Evolutionary conservation across 2,113 vertebrate genomes (phyloP).

Genomic region (Ondatra zibethicus): DNA sequence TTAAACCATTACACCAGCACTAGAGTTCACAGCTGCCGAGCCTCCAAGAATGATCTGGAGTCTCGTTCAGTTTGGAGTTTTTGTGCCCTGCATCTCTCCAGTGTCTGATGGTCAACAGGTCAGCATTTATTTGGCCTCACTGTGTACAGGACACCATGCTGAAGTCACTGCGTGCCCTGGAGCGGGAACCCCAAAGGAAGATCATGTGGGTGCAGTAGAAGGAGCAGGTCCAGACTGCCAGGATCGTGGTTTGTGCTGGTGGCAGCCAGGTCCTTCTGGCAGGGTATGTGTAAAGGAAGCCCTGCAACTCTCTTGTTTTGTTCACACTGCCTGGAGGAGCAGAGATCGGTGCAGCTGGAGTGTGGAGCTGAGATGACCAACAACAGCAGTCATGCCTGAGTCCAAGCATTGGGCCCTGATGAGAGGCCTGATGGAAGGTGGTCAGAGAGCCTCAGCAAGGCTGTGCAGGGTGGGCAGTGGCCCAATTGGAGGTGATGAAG

Average conservation of each 20-base stretch:
- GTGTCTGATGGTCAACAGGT: fast-evolving
- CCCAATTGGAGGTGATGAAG: not conserved
- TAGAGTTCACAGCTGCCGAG: not conserved
- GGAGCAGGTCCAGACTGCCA: fast-evolving
- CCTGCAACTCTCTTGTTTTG: too few relatives aligned
- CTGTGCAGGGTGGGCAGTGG: not conserved
- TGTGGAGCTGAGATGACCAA: not conserved
- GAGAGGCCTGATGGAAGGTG: not conserved
- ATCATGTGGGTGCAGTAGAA: not conserved
- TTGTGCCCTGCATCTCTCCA: fast-evolving
- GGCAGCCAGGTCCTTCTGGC: not conserved
- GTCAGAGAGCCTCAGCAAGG: not conserved
- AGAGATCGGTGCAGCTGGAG: not conserved
- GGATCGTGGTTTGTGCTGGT: not conserved
- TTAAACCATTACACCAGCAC: not conserved
- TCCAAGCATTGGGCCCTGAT: too few relatives aligned
- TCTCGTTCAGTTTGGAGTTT: fast-evolving
- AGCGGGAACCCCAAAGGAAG: not conserved
- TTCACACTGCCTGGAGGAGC: not conserved
- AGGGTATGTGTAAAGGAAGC: not conserved
- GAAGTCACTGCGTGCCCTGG: not conserved
- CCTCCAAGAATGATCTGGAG: too few relatives aligned
- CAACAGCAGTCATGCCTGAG: not conserved
- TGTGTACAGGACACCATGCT: not conserved
- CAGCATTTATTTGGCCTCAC: too few relatives aligned